Conservation (phyloP, 1,140 invertebrate species). For the Drosophila sproati region DNA sequence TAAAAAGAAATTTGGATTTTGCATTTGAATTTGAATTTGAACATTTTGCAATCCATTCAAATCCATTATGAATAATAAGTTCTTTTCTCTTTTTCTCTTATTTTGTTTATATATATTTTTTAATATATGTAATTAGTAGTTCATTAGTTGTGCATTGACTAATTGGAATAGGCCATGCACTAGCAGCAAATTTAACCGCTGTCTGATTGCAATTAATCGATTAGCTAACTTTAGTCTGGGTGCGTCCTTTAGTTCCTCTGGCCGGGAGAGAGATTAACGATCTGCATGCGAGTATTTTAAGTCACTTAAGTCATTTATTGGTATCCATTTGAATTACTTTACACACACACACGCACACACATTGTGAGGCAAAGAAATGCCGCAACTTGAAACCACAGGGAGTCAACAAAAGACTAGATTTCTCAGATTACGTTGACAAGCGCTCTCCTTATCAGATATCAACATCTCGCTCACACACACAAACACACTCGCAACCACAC, state of each 20-base stretch:
- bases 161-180: conserved; percentile 22
- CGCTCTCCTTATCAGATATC: conserved; percentile 45
- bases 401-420: conserved; percentile 68
- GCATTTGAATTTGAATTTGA: too few relatives aligned
- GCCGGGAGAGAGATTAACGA: too few relatives aligned
- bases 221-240: conserved; percentile 34
- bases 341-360: conserved; percentile 31
- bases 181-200: neutral
- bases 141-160: conserved; percentile 30
- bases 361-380: conserved; percentile 36
- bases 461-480: conserved; percentile 6
- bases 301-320: conserved; percentile 39
- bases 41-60: too few relatives aligned
- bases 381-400: conserved; percentile 30
- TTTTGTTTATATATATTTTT: too few relatives aligned
- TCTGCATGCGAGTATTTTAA: conserved; percentile 31
- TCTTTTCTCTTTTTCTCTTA: too few relatives aligned
- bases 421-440: conserved; percentile 59
- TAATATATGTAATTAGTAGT: conserved; percentile 4
- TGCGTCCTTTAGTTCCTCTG: conserved; percentile 21
- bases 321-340: conserved; percentile 39
- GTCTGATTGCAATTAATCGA: conserved; percentile 23
- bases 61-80: too few relatives aligned
- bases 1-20: too few relatives aligned
- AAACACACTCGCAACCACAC: neutral